Base-by-base conservation (phyloP, 2,113 vertebrate species). In the Limanda limanda region DNA sequence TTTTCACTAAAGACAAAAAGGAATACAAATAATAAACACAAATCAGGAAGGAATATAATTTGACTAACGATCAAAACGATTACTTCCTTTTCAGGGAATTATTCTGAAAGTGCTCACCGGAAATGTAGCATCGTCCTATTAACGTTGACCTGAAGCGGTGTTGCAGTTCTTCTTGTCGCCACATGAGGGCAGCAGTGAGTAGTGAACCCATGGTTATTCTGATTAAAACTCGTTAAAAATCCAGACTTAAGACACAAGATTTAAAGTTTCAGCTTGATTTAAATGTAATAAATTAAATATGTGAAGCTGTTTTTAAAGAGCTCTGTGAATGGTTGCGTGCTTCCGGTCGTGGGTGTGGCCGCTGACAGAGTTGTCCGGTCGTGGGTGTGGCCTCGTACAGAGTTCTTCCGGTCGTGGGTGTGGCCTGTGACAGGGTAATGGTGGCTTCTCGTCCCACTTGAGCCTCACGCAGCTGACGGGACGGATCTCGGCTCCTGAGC, bases 371-470 rank as follows among this genome's bases (percentile, higher is more conserved):
- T 68, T n/a, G n/a, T n/a, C n/a, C n/a, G n/a, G n/a, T n/a, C n/a
- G 81, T 86, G 92, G 91, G 92, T 83, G 91, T 84, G 92, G 78
- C 40, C 78, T 37, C n/a, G n/a, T n/a, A n/a, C n/a, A n/a, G n/a
- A n/a, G n/a, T n/a, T n/a, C 51, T 20, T 54, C 51, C 20, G 51
- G 67, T 0, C 79, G 81, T 86, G 92, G 91, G 92, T 83, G 91
- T 84, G 92, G 78, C 40, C 78, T 37, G 56, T 70, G 76, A 84
- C 83, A 87, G 31, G 68, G 74, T 68, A 74, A 85, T 90, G 81
- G 85, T 65, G 62, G 51, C 8, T 51, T 4, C 18, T 27, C 25
- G 25, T 27, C 25, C 4, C 25, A 4, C 25, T 27, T 4, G 25
- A 27, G 25, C 25, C 25, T 27, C 25, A 4, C 25, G 3, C 3